Conservation (phyloP, 1,140 invertebrate genomes). For the Eriocheir sinensis region DNA sequence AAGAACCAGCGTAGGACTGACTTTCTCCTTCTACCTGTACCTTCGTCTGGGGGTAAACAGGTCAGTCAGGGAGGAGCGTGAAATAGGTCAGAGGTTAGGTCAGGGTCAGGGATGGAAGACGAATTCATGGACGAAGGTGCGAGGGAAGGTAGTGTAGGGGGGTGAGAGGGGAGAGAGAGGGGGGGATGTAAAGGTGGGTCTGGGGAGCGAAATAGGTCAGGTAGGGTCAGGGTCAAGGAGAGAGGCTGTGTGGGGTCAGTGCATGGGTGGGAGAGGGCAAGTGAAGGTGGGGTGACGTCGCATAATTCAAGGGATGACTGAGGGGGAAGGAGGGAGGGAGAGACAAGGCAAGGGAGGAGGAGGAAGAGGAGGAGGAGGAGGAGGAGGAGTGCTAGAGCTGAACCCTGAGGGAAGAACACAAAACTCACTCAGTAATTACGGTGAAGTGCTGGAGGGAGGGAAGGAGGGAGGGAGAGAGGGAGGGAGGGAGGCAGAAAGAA, state of each 20-base stretch:
- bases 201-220: not conserved
- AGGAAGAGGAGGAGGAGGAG: not conserved
- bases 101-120: no score
- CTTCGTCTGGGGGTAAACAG: no score
- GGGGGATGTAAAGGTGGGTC: not conserved
- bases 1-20: no score
- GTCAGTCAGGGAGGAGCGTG: not conserved
- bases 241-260: not conserved
- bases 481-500: not conserved
- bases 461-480: not conserved
- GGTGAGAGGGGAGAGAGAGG: not conserved
- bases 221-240: not conserved
- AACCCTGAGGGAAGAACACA: conserved; percentile 29
- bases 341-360: not conserved
- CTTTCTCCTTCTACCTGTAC: no score
- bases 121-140: no score
- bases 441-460: conserved; percentile 1
- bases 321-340: not conserved
- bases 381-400: not conserved
- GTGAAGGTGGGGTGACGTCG: not conserved
- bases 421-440: conserved; percentile 17
- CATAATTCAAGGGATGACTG: not conserved
- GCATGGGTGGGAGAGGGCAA: not conserved
- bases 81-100: not conserved
- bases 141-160: no score